A percentile compares a stretch with the other conserved stretches of the same genome.
Evolutionary conservation across 2,888 invertebrate species (phyloP).

Genomic region (Tipula vernalis): DNA sequence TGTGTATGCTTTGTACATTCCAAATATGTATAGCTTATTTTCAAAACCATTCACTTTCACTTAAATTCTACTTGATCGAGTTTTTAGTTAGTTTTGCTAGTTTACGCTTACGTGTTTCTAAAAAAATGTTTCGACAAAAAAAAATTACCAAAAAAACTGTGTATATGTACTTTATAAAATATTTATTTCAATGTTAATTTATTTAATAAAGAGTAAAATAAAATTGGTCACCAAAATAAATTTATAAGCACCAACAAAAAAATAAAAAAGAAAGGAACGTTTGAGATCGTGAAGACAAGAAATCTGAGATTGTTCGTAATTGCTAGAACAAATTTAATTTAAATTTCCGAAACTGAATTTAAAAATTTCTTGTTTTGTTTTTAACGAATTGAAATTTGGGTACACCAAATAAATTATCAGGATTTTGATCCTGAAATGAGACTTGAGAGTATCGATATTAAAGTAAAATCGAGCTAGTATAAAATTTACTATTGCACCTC

Average conservation of each 20-base stretch:
- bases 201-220: not conserved
- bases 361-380: too few relatives aligned
- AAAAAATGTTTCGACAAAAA: not conserved
- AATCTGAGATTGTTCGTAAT: too few relatives aligned
- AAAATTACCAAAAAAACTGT: not conserved
- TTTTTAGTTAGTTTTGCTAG: not conserved
- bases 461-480: too few relatives aligned
- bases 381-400: too few relatives aligned
- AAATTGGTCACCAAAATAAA: not conserved
- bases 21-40: not conserved
- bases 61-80: not conserved
- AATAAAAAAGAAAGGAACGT: too few relatives aligned
- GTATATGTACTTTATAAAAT: not conserved
- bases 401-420: too few relatives aligned
- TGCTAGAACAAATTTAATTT: too few relatives aligned
- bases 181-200: not conserved
- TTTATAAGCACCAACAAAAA: not conserved
- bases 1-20: not conserved
- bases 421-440: too few relatives aligned
- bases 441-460: too few relatives aligned
- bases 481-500: too few relatives aligned
- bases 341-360: too few relatives aligned
- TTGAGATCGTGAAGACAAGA: too few relatives aligned
- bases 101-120: not conserved
- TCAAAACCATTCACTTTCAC: not conserved